These are phyloP conservation scores for Clanis bilineata DNA, from an alignment of 2,888 invertebrate species.

Conservation along the genomic window DNA sequence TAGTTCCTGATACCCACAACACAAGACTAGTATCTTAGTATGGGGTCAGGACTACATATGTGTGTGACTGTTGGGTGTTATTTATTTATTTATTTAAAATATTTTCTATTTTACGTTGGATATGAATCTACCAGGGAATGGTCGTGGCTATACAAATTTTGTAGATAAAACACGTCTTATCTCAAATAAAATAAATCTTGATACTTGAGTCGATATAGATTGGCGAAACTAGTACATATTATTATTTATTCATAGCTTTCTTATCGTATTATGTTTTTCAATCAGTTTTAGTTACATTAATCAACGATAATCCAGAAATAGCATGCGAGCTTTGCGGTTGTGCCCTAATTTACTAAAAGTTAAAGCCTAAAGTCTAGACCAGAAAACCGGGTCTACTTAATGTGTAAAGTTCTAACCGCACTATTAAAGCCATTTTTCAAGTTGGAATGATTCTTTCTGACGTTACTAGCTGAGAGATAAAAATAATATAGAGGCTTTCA, in stretches of 20 bases:
- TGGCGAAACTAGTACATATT: background rate
- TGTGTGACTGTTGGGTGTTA: too few species aligned
- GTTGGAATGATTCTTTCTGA: constrained; percentile 17
- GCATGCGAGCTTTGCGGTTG: constrained; percentile 2
- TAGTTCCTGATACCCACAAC: too few species aligned
- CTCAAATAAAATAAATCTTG: background rate
- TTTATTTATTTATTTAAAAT: too few species aligned
- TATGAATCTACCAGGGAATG: background rate
- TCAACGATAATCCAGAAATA: constrained; percentile 4
- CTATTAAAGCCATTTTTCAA: constrained; percentile 18
- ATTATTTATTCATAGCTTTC: background rate
- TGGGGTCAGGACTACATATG: too few species aligned
- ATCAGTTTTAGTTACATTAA: constrained; percentile 8
- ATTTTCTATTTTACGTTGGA: background rate
- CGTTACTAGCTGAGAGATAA: constrained; percentile 15
- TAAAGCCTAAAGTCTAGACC: background rate
- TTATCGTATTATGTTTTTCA: constrained; percentile 4
- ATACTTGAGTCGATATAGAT: background rate
- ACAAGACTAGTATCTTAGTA: too few species aligned
- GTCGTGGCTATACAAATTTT: background rate
- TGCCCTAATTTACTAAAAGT: constrained; percentile 2
- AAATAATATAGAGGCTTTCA: constrained; percentile 16
- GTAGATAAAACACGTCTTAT: background rate
- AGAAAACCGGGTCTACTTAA: constrained; percentile 14
- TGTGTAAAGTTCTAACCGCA: constrained; percentile 15